Base-by-base conservation (phyloP, 2,888 invertebrate species). In the Mechanitis messenoides region DNA sequence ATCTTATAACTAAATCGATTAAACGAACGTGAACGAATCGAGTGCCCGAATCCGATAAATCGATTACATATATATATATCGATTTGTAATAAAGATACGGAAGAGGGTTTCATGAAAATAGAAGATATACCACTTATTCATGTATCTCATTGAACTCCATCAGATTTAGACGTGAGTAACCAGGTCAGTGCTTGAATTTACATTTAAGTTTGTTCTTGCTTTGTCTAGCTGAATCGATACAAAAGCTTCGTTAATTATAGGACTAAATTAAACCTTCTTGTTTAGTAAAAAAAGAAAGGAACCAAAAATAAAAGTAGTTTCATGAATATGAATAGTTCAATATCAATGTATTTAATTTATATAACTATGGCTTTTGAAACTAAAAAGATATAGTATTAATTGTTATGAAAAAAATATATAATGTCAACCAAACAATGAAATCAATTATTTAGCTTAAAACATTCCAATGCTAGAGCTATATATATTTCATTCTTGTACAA, bases 1-100 rank as follows among this genome's bases (percentile, higher is more conserved):
- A 59, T 58, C 58, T 60, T 69, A 75, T 77, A 77, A 74, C 73
- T 58, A 55, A 59, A 65, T 61, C 63, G 63, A 62, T 67, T 65
- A 62, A 53, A 62, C 50, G 69, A 74, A 74, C 71, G 69, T 72
- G 72, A 79, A 74, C 73, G 69, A 69, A 73, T 71, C 70, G 69
- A 78, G 73, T 74, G 62, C 73, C 71, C 75, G 31, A 45, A 76
- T 73, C 73, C 73, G 73, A 75, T 73, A 74, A 78, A 82, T 79
- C 79, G 20, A 20, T 20, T 20, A 20, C 20, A 20, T 20, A 20
- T 20, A 20, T 20, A 20, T 20, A 20, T 20, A 20, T 20, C 20
- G 81, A 83, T 83, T 80, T 76, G 79, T 81, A 78, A 74, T 66
- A 64, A 63, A 73, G 74, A 74, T 77, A 74, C 60, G 45, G 53